A percentile compares a stretch with the other conserved stretches of the same genome.
Evolutionary conservation across 1,140 invertebrate genomes (phyloP).

Genomic region (Planococcus citri): DNA sequence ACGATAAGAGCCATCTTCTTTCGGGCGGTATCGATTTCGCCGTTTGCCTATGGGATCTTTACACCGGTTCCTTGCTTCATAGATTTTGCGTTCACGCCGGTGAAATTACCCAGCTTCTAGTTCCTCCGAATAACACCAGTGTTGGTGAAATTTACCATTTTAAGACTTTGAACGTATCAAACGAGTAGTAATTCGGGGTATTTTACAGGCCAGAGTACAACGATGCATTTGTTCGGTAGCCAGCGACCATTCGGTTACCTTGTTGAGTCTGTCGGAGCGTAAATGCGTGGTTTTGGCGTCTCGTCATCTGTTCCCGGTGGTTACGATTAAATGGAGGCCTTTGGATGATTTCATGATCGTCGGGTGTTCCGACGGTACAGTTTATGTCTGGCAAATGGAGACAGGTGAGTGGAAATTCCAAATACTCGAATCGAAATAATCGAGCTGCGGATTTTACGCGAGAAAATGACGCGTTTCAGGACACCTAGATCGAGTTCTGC

Average conservation of each 20-base stretch:
- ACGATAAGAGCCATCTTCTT: conserved; percentile 80
- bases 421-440: conserved; percentile 69
- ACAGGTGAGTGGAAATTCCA: conserved; percentile 54
- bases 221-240: conserved; percentile 95
- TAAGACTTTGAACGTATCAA: neutral
- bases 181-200: neutral
- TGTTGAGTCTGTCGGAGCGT: conserved; percentile 83
- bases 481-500: conserved; percentile 87
- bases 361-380: conserved; percentile 92
- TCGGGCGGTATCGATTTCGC: conserved; percentile 97
- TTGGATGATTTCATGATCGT: conserved; percentile 97
- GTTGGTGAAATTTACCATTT: no score
- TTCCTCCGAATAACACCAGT: conserved; percentile 84
- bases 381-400: conserved; percentile 99
- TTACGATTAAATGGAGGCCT: conserved; percentile 92
- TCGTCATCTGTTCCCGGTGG: conserved; percentile 90
- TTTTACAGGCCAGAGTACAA: conserved; percentile 67
- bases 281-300: conserved; percentile 92
- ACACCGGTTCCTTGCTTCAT: conserved; percentile 76
- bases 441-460: neutral
- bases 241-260: conserved; percentile 90
- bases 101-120: conserved; percentile 78
- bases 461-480: conserved; percentile 41
- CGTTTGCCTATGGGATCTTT: conserved; percentile 94
- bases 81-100: conserved; percentile 93